These are phyloP conservation scores for Tolypeutes matacus DNA, from an alignment of 2,797 vertebrate genomes.

Conservation along the genomic window DNA sequence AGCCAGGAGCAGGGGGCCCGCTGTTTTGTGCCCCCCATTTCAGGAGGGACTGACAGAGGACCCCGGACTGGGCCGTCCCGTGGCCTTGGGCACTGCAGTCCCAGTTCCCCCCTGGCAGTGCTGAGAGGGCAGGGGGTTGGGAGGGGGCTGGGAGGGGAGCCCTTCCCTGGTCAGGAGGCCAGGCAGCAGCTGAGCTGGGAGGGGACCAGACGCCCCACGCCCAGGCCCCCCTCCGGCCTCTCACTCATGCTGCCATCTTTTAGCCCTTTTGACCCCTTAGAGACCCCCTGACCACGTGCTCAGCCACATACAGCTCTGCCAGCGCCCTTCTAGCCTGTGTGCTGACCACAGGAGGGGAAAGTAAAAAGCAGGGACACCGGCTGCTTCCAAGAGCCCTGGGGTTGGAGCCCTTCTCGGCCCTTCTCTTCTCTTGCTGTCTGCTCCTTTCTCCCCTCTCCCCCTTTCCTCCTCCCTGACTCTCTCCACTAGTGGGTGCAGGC, in stretches of 20 bases:
- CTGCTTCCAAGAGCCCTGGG: not conserved
- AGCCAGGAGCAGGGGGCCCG: not conserved
- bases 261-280: no score
- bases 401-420: rapidly evolving
- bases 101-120: no score
- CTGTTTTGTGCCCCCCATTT: not conserved
- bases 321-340: not conserved
- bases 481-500: rapidly evolving
- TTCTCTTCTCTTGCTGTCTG: no score
- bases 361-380: not conserved
- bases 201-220: no score
- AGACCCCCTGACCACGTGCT: not conserved
- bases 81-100: not conserved
- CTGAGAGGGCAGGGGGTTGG: no score
- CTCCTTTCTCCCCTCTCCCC: no score
- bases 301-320: not conserved
- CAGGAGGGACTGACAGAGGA: not conserved
- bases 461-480: not conserved
- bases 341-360: not conserved
- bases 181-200: no score
- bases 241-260: not conserved
- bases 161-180: no score
- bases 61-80: not conserved
- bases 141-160: no score
- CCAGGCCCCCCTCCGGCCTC: not conserved